phyloP scores from a whole-genome alignment of 2,797 vertebrate genomes.

The Agapornis canus region DNA sequence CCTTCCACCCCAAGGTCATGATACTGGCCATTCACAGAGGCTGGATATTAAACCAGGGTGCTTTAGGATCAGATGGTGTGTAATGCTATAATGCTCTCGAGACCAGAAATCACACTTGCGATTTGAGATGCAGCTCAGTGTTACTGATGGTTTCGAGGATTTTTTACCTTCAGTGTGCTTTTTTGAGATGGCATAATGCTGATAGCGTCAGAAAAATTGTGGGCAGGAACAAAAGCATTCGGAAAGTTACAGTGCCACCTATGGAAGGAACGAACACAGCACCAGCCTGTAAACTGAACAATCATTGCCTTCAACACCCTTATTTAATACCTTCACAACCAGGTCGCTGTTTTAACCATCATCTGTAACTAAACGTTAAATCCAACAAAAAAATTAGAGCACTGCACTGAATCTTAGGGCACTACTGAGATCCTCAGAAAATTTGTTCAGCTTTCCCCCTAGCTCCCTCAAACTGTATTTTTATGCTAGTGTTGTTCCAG shows the following conservation, averaged over 20 bases:
- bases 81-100: neutral
- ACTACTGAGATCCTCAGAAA: neutral
- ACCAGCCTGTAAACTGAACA: neutral
- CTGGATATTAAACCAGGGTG: neutral
- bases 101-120: neutral
- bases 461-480: neutral
- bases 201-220: neutral
- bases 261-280: neutral
- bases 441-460: neutral
- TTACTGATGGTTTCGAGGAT: neutral
- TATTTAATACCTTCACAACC: neutral
- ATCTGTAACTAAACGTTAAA: neutral
- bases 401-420: neutral
- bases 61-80: neutral
- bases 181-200: neutral
- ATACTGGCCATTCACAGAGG: neutral
- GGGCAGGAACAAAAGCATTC: neutral
- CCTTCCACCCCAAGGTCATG: neutral
- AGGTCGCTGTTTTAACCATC: neutral
- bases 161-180: neutral
- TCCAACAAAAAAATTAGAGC: neutral
- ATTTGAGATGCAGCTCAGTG: neutral
- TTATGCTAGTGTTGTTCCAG: neutral
- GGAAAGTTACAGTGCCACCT: constrained; percentile 53
- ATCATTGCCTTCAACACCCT: neutral